These are phyloP conservation scores for Blastobasis lacticolella DNA, from an alignment of 2,888 invertebrate species.

Conservation along the genomic window DNA sequence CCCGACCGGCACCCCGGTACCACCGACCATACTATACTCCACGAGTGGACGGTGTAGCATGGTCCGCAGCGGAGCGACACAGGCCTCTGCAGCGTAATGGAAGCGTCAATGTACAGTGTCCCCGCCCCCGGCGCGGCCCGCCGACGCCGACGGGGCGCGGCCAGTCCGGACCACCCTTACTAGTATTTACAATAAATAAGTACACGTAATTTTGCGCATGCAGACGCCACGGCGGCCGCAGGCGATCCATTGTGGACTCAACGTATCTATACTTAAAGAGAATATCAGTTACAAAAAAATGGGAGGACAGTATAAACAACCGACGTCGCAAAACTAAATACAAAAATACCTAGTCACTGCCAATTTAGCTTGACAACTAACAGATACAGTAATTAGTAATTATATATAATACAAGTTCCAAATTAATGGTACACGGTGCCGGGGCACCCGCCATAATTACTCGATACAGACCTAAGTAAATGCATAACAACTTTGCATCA, in stretches of 20 bases:
- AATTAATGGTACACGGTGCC: neutral
- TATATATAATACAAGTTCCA: constrained; percentile 26
- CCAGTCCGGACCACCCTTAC: no score
- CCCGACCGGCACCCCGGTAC: no score
- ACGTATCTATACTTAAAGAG: constrained; percentile 4
- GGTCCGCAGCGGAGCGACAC: no score
- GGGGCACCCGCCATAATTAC: constrained; percentile 17
- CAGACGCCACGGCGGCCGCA: constrained; percentile 9
- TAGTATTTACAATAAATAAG: constrained; percentile 49
- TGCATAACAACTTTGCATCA: constrained; percentile 28
- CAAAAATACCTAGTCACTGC: constrained; percentile 24
- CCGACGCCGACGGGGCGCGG: no score
- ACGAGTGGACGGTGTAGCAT: no score
- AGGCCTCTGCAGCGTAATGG: no score
- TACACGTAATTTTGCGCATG: constrained; percentile 29
- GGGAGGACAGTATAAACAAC: constrained; percentile 16
- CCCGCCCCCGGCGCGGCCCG: no score
- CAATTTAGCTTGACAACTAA: constrained; percentile 24
- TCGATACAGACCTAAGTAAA: constrained; percentile 28
- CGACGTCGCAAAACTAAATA: constrained; percentile 21
- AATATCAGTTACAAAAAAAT: constrained; percentile 3
- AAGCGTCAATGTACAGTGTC: no score
- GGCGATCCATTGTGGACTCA: neutral
- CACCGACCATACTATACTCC: no score
- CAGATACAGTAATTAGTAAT: constrained; percentile 20